Percentiles rank a stretch among this genome's conserved stretches.
Conservation (phyloP, 2,797 vertebrate genomes). For the Myotis daubentonii region DNA sequence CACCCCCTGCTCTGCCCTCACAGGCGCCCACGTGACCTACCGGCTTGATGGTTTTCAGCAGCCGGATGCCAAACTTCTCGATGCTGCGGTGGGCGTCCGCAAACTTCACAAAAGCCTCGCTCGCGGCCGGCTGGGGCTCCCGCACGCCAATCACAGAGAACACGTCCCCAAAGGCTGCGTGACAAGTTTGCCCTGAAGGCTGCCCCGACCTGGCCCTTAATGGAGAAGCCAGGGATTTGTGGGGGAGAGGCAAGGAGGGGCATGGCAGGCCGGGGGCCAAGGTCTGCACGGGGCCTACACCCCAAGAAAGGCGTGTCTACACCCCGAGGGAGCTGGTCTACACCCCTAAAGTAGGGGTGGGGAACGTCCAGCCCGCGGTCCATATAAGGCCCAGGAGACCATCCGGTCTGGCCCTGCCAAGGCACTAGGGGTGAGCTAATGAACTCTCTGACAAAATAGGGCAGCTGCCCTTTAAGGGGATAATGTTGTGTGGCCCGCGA, state of each 20-base stretch:
- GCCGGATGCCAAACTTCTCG: conserved; percentile 97
- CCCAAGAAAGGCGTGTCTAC: not conserved
- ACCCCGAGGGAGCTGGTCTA: not conserved
- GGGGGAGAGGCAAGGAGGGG: not conserved
- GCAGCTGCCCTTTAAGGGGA: no score
- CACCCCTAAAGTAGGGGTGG: no score
- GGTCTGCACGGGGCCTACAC: not conserved
- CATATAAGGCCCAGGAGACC: no score
- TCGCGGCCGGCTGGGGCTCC: conserved; percentile 96
- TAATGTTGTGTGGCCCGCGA: no score
- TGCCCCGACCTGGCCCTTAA: not conserved
- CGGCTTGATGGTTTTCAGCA: conserved; percentile 98
- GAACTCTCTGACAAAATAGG: no score
- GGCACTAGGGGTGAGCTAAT: no score
- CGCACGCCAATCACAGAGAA: conserved; percentile 98
- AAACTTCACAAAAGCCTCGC: conserved; percentile 98
- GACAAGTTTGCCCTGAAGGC: conserved; percentile 64
- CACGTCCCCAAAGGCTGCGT: conserved; percentile 96
- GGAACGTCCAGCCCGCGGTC: no score
- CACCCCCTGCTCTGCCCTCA: not conserved
- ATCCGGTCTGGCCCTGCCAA: no score
- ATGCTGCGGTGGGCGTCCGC: conserved; percentile 98
- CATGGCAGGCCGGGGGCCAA: not conserved
- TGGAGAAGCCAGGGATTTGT: conserved; percentile 35
- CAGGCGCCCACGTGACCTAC: conserved; percentile 83